phyloP scores from a whole-genome alignment of 2,797 vertebrate species.

The Gymnopithys bicolor region DNA sequence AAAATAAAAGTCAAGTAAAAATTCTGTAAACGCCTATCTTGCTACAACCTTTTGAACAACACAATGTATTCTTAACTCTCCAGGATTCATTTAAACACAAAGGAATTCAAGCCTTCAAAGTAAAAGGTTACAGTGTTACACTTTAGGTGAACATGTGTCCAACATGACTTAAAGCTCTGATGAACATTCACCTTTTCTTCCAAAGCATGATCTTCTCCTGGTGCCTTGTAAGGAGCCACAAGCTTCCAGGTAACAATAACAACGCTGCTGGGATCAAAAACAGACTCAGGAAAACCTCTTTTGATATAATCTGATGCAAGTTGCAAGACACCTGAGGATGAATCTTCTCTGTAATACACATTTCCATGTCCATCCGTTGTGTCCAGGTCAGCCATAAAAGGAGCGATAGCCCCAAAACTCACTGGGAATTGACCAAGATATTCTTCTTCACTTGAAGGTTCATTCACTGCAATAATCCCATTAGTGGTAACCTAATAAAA shows the following conservation, averaged over 20 bases:
- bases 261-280: slow-evolving; percentile 78
- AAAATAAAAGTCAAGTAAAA: neutral
- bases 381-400: slow-evolving; percentile 89
- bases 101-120: neutral
- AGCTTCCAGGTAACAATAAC: slow-evolving; percentile 88
- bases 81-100: neutral
- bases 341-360: slow-evolving; percentile 88
- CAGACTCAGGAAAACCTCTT: slow-evolving; percentile 81
- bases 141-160: neutral
- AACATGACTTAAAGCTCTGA: neutral
- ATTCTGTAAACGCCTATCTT: neutral
- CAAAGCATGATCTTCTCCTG: slow-evolving; percentile 52
- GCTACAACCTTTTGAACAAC: neutral
- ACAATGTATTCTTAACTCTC: neutral
- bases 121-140: neutral
- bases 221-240: slow-evolving; percentile 74
- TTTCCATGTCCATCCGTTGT: slow-evolving; percentile 82
- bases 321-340: slow-evolving; percentile 73
- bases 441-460: slow-evolving; percentile 78
- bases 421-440: slow-evolving; percentile 85
- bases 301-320: slow-evolving; percentile 80
- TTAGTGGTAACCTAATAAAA: slow-evolving; percentile 87
- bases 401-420: slow-evolving; percentile 84
- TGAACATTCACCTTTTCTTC: slow-evolving; percentile 79
- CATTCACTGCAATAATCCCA: slow-evolving; percentile 84